Evolutionary conservation across 2,888 invertebrate genomes (phyloP), one percentile per base, ranked within the genome.

Genomic region (Macaria liturata): DNA sequence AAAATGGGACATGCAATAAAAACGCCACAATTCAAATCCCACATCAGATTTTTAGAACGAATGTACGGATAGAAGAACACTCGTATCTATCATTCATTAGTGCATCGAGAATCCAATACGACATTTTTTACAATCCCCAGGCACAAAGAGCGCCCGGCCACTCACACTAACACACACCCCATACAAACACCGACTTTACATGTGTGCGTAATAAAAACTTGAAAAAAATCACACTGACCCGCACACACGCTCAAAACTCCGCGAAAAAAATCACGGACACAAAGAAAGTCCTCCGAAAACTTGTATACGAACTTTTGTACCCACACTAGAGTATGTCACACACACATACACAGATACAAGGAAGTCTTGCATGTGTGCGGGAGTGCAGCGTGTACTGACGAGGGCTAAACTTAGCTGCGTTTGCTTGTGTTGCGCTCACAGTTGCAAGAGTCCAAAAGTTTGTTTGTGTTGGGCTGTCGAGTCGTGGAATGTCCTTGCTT

Each of bases 181-280:
- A 71, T 83, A 82, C 83, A 80, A 76, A 82, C 81, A 83, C 65
- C 54, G 54, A 40, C 4, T 66, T 30, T 32, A 42, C 63, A 65
- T 62, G 86, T 82, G 82, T 84, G 84, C 64, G 86, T 83, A 70
- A 78, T 80, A 87, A 86, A 88, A 89, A 88, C 88, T 88, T 81
- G 88, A 86, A 91, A 91, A 88, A 91, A 91, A 88, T 83, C 84
- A 81, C 76, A 84, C 86, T 88, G 89, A 87, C 89, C 86, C 89
- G 83, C 91, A 90, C 89, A 88, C 86, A 76, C 54, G 66, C 71
- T 62, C 59, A 68, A 67, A 61, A 46, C 64, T 67, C 78, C 80
- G 86, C 88, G 88, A 86, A 91, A 91, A 91, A 91, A 91, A 91
- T 91, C 89, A 91, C 91, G 75, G 89, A 90, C 91, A 91, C 91